Conservation (phyloP, 2,113 vertebrate genomes). For the Scartelaos histophorus region DNA sequence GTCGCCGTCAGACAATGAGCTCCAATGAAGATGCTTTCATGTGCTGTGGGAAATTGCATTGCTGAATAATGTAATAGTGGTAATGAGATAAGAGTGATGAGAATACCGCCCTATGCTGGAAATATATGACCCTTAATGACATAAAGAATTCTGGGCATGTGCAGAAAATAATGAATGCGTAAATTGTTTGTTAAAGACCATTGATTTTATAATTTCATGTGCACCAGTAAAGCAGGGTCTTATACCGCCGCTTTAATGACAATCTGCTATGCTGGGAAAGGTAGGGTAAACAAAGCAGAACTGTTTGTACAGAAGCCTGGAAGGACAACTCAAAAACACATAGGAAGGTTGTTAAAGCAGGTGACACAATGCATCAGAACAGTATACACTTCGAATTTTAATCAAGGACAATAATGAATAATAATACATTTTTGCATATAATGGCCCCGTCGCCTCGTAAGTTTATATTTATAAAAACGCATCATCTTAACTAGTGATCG, state of each 20-base stretch:
- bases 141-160: slow-evolving; percentile 1
- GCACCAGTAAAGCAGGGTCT: neutral
- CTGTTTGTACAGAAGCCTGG: neutral
- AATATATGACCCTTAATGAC: slow-evolving; percentile 5
- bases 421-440: neutral
- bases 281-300: neutral
- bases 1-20: slow-evolving; percentile 6
- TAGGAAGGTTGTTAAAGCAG: neutral
- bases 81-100: slow-evolving; percentile 3
- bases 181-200: neutral
- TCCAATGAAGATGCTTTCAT: slow-evolving; percentile 11
- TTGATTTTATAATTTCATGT: neutral
- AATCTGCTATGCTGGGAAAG: neutral
- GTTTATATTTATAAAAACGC: neutral
- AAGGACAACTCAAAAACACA: neutral
- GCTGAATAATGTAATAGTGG: slow-evolving; percentile 3
- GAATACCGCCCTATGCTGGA: neutral
- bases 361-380: neutral
- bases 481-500: too few species aligned
- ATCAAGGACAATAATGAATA: neutral
- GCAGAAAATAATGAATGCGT: neutral
- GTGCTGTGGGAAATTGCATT: slow-evolving; percentile 7
- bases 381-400: neutral
- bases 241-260: neutral
- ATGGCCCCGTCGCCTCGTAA: neutral